Evolutionary conservation across 2,888 invertebrate genomes (phyloP).

Genomic region (Creontiades dilutus): DNA sequence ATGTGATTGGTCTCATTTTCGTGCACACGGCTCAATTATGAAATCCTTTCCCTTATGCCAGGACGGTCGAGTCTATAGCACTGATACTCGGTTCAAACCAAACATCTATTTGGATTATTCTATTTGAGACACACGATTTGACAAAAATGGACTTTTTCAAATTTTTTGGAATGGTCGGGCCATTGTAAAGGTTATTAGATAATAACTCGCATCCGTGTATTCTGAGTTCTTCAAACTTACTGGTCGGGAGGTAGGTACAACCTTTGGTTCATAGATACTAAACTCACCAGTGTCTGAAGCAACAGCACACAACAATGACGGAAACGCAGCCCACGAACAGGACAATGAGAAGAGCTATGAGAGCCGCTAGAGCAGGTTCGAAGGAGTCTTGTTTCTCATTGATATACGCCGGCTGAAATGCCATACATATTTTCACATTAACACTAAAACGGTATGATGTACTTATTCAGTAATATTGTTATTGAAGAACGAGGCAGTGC

Average conservation of each 20-base stretch:
- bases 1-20: no score
- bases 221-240: neutral
- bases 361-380: conserved; percentile 90
- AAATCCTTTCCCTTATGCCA: no score
- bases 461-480: no score
- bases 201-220: neutral
- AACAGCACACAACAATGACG: conserved; percentile 92
- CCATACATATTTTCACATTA: neutral
- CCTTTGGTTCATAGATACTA: neutral
- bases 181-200: neutral
- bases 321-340: conserved; percentile 92
- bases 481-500: no score
- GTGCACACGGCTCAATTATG: no score
- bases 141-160: no score
- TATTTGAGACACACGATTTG: no score
- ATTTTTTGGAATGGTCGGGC: no score
- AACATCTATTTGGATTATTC: no score
- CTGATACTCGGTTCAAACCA: no score
- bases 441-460: no score
- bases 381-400: conserved; percentile 86
- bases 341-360: conserved; percentile 91
- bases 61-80: no score
- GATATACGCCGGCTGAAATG: conserved; percentile 82
- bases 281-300: conserved; percentile 88
- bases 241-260: neutral